A percentile compares a stretch with the other conserved stretches of the same genome.
These are phyloP conservation scores for Paramuricea clavata DNA, from an alignment of 92 coral and sea anemone species.

Conservation along the genomic window DNA sequence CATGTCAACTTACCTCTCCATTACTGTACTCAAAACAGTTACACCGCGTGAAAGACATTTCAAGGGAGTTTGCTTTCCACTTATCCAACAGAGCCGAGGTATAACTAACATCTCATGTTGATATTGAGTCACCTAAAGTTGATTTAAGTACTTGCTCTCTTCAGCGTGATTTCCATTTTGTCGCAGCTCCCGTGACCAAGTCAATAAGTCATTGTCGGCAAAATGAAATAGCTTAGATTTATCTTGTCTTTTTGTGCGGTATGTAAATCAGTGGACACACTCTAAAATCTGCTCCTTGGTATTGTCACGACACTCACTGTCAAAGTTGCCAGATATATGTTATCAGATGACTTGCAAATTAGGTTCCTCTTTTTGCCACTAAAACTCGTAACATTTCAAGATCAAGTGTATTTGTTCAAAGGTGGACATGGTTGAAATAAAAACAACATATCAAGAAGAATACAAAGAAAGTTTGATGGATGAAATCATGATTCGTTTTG, in stretches of 20 bases:
- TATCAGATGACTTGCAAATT: background rate
- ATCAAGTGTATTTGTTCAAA: slow-evolving; percentile 26
- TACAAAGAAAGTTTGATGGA: slow-evolving; percentile 57
- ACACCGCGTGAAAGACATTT: slow-evolving; percentile 19
- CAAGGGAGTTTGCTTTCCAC: slow-evolving; percentile 23
- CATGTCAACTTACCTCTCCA: background rate
- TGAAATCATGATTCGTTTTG: slow-evolving; percentile 70
- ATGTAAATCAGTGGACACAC: background rate
- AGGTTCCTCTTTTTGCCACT: too few species aligned
- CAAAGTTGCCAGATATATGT: too few species aligned
- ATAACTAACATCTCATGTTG: too few species aligned
- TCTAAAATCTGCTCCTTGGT: too few species aligned
- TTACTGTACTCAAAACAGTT: slow-evolving; percentile 10
- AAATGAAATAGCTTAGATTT: background rate
- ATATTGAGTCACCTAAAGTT: too few species aligned
- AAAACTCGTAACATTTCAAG: background rate
- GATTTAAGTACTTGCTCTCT: too few species aligned
- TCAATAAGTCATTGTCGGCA: too few species aligned
- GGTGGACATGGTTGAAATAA: slow-evolving; percentile 71
- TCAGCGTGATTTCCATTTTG: too few species aligned
- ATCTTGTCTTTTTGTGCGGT: background rate
- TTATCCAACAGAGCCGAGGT: slow-evolving; percentile 40
- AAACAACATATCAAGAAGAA: slow-evolving; percentile 60
- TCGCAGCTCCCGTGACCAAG: too few species aligned
- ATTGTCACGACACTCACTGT: too few species aligned